Conservation (phyloP, 1,140 invertebrate species). For the Papilio polytes region DNA sequence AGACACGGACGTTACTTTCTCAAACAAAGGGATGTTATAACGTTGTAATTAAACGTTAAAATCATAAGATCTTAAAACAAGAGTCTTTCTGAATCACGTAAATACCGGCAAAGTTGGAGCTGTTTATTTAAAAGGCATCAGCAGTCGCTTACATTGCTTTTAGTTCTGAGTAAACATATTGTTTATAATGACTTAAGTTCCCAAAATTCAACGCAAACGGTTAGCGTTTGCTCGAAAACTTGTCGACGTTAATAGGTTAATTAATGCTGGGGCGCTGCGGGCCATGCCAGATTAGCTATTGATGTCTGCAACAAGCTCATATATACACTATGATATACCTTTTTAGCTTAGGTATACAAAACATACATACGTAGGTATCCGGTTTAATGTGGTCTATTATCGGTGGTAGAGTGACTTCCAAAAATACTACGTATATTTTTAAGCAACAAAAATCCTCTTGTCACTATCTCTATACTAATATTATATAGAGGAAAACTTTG, state of each 20-base stretch:
- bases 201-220: constrained; percentile 35
- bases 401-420: too few species aligned
- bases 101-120: not conserved
- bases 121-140: constrained; percentile 21
- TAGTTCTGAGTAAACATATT: constrained; percentile 28
- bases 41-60: not conserved
- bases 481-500: too few species aligned
- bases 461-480: too few species aligned
- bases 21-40: too few species aligned
- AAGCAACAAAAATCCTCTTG: too few species aligned
- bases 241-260: constrained; percentile 36
- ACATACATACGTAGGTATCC: not conserved
- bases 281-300: constrained; percentile 25
- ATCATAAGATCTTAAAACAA: not conserved
- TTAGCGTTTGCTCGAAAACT: constrained; percentile 36
- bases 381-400: not conserved
- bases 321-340: not conserved
- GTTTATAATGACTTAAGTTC: constrained; percentile 37
- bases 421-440: too few species aligned
- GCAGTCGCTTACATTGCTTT: not conserved
- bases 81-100: not conserved
- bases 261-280: constrained; percentile 16
- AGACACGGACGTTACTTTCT: too few species aligned
- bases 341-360: not conserved
- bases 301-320: constrained; percentile 22